Base-by-base conservation (phyloP, 2,888 invertebrate genomes). In the Macrosiphum euphorbiae region DNA sequence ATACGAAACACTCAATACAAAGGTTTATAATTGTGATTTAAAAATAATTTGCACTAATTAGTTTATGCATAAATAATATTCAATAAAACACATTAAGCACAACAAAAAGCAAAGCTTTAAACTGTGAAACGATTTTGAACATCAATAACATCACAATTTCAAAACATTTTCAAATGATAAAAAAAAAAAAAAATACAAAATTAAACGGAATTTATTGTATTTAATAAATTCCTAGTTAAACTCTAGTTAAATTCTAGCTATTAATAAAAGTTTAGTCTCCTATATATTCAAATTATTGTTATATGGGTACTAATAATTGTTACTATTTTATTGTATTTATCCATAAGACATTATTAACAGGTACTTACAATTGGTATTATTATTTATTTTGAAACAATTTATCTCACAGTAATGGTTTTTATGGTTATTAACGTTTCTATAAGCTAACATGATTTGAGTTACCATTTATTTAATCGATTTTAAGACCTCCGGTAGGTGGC, bases 1-100 rank as follows among this genome's bases (percentile, higher is more conserved):
- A 55, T 41, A 55, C 26, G 55, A 52, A 88, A 55, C 24, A 52
- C 13, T 13, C 41, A 55, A 88, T 26, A 52, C 35, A 88, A 41
- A 10, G 41, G 52, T 41, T 35, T 55, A 41, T 35, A 26, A 41
- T 26, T 35, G 35, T 24, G 11, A 55, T 44, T 55, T 35, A 26
- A 88, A 88, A 55, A 55, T 50, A 88, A 35, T 88, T 67, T 55
- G 52, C 52, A 88, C 35, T 20, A 20, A 20, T 88, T 55, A 88
- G 47, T 47, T 44, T 28, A 47, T 28, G 47, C 28, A 47, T 47
- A 44, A 44, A 86, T 86, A 85, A 85, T 85, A 10, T 26, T 8
- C 11, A 85, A 85, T 41, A 85, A 41, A 85, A 85, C 47, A 85
- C 44, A 44, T 85, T 85, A 85, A 85, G 11, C 11, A 85, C 41